These are phyloP conservation scores for Gymnopithys bicolor DNA, from an alignment of 2,797 vertebrate species.

Conservation along the genomic window DNA sequence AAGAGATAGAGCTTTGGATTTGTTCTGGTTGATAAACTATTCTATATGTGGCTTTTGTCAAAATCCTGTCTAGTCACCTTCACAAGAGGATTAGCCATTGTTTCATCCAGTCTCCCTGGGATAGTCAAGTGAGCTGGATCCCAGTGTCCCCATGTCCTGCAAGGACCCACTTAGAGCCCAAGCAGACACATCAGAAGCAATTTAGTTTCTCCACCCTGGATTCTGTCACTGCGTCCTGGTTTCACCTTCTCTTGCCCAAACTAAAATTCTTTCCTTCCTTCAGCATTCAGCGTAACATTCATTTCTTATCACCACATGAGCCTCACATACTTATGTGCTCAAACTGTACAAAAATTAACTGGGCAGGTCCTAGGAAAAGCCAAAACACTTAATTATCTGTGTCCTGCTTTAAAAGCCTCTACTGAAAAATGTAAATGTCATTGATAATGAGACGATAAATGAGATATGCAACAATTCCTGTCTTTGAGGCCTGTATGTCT, in stretches of 20 bases:
- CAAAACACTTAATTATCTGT: background rate
- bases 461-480: background rate
- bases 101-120: background rate
- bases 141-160: background rate
- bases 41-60: background rate
- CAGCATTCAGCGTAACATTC: background rate
- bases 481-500: background rate
- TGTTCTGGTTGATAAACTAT: background rate
- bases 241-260: background rate
- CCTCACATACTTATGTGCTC: background rate
- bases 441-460: background rate
- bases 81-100: accelerated
- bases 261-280: slow-evolving; percentile 20
- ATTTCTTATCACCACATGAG: slow-evolving; percentile 39
- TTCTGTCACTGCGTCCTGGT: background rate
- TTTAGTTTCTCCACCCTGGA: background rate
- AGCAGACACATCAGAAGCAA: background rate
- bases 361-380: background rate
- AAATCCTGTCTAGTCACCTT: background rate
- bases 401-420: background rate
- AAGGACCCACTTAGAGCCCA: background rate
- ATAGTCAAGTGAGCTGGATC: background rate
- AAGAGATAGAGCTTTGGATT: background rate
- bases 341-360: background rate
- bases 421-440: background rate